These are phyloP conservation scores for Ormyrus rosae DNA, from an alignment of 2,888 invertebrate species.

Conservation along the genomic window DNA sequence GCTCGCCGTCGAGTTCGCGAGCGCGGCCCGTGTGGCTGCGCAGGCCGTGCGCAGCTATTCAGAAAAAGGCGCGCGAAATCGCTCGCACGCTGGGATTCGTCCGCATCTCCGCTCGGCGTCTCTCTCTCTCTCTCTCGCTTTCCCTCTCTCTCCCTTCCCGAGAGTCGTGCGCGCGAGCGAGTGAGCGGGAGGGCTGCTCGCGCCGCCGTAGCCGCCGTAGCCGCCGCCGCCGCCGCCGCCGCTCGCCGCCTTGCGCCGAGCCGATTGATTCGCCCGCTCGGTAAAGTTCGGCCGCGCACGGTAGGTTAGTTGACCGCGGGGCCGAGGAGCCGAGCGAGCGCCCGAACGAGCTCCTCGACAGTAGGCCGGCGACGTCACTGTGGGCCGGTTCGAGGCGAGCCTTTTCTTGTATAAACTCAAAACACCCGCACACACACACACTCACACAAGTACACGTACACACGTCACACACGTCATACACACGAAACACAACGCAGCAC, in stretches of 20 bases:
- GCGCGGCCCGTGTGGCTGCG: no score
- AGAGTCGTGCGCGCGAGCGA: not conserved
- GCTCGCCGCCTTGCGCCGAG: conserved; percentile 66
- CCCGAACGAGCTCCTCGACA: conserved; percentile 66
- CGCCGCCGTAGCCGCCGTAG: conserved; percentile 39
- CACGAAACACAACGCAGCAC: conserved; percentile 58
- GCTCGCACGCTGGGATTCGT: not conserved
- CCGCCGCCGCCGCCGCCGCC: conserved; percentile 51
- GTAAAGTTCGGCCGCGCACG: conserved; percentile 64
- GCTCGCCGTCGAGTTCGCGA: no score
- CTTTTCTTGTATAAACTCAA: conserved; percentile 62
- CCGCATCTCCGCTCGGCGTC: not conserved
- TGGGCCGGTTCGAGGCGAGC: conserved; percentile 76
- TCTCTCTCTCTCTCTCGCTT: no score
- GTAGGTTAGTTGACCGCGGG: conserved; percentile 76
- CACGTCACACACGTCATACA: no score
- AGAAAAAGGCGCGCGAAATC: conserved; percentile 2
- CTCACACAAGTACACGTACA: no score
- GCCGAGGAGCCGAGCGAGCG: conserved; percentile 74
- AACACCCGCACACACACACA: no score
- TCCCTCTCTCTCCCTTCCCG: no score
- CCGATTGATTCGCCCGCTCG: conserved; percentile 60
- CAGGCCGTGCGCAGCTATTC: not conserved
- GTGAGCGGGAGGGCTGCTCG: not conserved
- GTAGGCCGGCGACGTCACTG: conserved; percentile 79